Evolutionary conservation across 2,888 invertebrate genomes (phyloP).

Genomic region (Caenorhabditis sp.): DNA sequence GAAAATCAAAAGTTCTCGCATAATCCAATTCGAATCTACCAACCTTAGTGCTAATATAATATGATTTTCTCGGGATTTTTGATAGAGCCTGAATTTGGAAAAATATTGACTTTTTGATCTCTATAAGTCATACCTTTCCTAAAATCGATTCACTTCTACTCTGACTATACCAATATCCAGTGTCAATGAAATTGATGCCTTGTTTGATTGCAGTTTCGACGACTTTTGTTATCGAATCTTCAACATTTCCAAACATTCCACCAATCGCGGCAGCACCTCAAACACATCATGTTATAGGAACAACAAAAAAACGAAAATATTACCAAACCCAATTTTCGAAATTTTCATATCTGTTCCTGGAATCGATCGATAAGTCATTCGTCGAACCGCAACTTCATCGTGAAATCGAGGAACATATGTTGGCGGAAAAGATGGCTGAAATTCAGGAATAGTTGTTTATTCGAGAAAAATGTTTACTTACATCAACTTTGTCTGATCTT

Average conservation of each 20-base stretch:
- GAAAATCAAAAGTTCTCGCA: constrained; percentile 85
- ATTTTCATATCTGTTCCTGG: constrained; percentile 72
- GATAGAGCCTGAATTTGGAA: constrained; percentile 76
- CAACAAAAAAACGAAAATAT: constrained; percentile 8
- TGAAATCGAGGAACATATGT: constrained; percentile 57
- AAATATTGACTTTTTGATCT: background rate
- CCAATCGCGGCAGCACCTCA: constrained; percentile 61
- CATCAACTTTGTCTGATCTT: constrained; percentile 26
- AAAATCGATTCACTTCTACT: constrained; percentile 83
- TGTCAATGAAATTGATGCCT: constrained; percentile 88
- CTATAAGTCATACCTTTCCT: constrained; percentile 76
- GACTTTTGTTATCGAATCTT: constrained; percentile 77
- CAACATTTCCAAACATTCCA: constrained; percentile 68
- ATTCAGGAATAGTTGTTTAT: background rate
- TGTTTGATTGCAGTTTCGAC: constrained; percentile 79
- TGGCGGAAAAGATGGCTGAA: constrained; percentile 47
- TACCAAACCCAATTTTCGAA: constrained; percentile 59
- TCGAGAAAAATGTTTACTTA: constrained; percentile 1
- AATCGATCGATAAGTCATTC: constrained; percentile 74
- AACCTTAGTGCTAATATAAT: constrained; percentile 86
- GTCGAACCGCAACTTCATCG: constrained; percentile 51
- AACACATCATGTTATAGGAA: constrained; percentile 8
- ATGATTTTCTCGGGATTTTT: constrained; percentile 82
- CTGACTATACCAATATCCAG: constrained; percentile 90
- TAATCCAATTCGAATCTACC: constrained; percentile 82